Evolutionary conservation across 2,113 vertebrate species (phyloP), one percentile per base, ranked within the genome.

Genomic region (Ovibos moschatus): DNA sequence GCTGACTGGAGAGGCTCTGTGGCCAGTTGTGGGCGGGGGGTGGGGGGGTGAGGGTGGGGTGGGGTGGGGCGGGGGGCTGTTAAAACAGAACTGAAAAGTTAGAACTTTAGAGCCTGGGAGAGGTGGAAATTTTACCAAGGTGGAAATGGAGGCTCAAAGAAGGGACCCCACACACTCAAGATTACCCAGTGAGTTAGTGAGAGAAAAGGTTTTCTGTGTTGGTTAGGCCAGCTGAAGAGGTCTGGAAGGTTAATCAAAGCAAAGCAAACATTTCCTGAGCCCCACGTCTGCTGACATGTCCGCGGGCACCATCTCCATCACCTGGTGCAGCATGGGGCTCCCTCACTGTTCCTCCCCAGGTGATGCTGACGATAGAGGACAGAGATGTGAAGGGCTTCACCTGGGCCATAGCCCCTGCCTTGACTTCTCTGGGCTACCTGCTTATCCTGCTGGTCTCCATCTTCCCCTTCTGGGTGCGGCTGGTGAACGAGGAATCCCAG

Each of bases 401-500:
- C 10, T 97, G 96, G 95, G 88, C 85, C 57, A 6, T 74, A 15
- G 71, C 51, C 55, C 79, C 19, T 0, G n/a, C 33, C 85, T 84
- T 98, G 85, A 94, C 94, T 36, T 87, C 88, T 27, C 43, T 97
- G 89, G 96, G 95, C n/a, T 96, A 90, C 74, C 89, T 97, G 82
- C 82, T 97, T 15, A 57, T 97, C 23, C 79, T 97, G 55, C 57
- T 97, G 85, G 95, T 88, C 53, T 94, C 94, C n/a, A 23, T 96
- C 95, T 97, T 96, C n/a, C 93, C 97, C 21, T 97, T 95, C 89
- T 97, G 97, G 91, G 95, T 96, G 17, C 47, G 64, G 47, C 85
- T 97, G 6, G 43, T 79, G 53, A 79, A 91, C 0, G 33, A 93
- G n/a, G 91, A 95, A 51, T 76, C 96, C 64, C 62, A 90, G 0